These are phyloP conservation scores for Chascanopsetta lugubris DNA, from an alignment of 2,113 vertebrate species.

Conservation along the genomic window DNA sequence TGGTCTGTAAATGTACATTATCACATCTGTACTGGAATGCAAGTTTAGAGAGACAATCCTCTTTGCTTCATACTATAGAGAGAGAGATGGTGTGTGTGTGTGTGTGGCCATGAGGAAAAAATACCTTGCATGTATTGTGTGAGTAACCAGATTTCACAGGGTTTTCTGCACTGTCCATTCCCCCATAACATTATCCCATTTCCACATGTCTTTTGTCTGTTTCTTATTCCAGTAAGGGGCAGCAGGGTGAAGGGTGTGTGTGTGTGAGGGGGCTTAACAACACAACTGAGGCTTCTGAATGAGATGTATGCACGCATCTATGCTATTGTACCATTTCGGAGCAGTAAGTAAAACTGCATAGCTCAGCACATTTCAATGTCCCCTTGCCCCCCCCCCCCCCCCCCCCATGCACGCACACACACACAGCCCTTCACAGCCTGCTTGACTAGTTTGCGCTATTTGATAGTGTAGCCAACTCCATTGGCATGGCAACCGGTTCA, in stretches of 20 bases:
- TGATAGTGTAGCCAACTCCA: slow-evolving; percentile 67
- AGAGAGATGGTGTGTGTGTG: not conserved
- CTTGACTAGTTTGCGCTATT: slow-evolving; percentile 42
- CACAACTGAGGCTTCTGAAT: slow-evolving; percentile 14
- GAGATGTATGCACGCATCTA: slow-evolving; percentile 27
- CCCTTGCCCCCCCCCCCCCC: slow-evolving; percentile 7
- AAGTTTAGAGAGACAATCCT: slow-evolving; percentile 3
- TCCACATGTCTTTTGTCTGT: slow-evolving; percentile 15
- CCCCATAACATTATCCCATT: slow-evolving; percentile 33
- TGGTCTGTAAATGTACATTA: slow-evolving; percentile 28
- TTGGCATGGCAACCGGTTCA: slow-evolving; percentile 83
- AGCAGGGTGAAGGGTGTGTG: not conserved
- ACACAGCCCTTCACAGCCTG: not conserved
- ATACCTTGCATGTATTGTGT: slow-evolving; percentile 19
- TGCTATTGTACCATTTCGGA: slow-evolving; percentile 50
- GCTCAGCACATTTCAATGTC: slow-evolving; percentile 62
- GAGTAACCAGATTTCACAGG: slow-evolving; percentile 54
- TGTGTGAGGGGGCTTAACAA: slow-evolving; percentile 3
- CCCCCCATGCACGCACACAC: not conserved
- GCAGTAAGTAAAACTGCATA: slow-evolving; percentile 61
- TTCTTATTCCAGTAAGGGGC: slow-evolving; percentile 28
- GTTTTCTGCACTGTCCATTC: slow-evolving; percentile 32
- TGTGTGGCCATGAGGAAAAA: slow-evolving; percentile 31
- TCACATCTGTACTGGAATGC: slow-evolving; percentile 9
- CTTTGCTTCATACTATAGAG: not conserved